phyloP scores from a whole-genome alignment of 2,888 invertebrate genomes.

The Philereme transversata region DNA sequence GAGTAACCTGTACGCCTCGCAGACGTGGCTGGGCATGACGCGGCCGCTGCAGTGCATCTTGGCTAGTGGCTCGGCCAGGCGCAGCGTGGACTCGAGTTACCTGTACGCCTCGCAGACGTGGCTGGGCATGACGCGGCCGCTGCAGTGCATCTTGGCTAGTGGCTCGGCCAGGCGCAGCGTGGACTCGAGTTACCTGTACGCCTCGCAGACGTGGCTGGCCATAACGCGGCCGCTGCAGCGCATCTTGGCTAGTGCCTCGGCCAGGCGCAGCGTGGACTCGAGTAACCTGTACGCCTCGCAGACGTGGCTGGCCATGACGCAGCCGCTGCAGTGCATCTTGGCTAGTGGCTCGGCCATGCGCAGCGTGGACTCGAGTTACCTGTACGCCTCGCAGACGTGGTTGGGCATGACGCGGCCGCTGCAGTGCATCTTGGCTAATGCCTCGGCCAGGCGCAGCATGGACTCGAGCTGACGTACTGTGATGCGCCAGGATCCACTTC shows the following conservation, averaged over 20 bases:
- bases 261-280: constrained; percentile 2
- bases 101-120: too few relatives aligned
- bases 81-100: too few relatives aligned
- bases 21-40: too few relatives aligned
- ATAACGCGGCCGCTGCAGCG: background rate
- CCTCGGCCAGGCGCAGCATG: constrained; percentile 98
- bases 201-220: too few relatives aligned
- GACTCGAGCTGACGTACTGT: constrained; percentile 93
- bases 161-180: constrained; percentile 1
- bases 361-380: constrained; percentile 32
- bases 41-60: too few relatives aligned
- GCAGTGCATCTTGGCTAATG: constrained; percentile 98
- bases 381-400: constrained; percentile 92
- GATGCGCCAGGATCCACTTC: constrained; percentile 92
- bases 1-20: too few relatives aligned
- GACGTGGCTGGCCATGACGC: too few relatives aligned
- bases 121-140: background rate
- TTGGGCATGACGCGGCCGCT: constrained; percentile 92
- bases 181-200: background rate
- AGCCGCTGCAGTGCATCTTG: too few relatives aligned
- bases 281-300: too few relatives aligned
- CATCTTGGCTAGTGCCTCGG: background rate
- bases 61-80: too few relatives aligned
- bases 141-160: background rate
- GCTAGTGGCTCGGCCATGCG: too few relatives aligned